Percentiles rank a stretch among this genome's conserved stretches.
Conservation (phyloP, 2,797 vertebrate genomes). For the Aphelocoma californica region DNA sequence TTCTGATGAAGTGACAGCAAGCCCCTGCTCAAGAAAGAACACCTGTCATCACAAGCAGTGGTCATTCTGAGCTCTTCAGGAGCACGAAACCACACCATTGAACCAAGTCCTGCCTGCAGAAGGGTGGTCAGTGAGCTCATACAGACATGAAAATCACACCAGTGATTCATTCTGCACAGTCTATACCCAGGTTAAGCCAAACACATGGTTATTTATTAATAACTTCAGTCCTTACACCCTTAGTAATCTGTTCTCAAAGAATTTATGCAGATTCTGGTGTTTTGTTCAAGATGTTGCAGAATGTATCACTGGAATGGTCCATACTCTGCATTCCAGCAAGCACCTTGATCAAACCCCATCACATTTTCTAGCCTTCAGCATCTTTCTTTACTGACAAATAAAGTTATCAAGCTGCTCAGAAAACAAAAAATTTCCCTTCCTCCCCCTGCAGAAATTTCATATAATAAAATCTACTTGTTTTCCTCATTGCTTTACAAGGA, state of each 20-base stretch:
- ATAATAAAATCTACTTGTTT: constrained; percentile 24
- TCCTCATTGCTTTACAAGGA: neutral
- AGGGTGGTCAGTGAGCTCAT: neutral
- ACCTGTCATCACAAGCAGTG: neutral
- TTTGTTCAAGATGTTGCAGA: neutral
- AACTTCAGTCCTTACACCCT: neutral
- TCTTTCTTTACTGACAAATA: constrained; percentile 5
- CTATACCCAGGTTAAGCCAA: neutral
- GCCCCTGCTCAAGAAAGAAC: neutral
- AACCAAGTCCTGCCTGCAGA: neutral
- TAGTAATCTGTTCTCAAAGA: neutral
- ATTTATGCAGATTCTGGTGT: neutral
- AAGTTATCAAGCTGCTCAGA: neutral
- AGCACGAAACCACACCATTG: neutral
- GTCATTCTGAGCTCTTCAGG: neutral
- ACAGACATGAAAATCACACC: neutral
- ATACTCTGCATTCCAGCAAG: neutral
- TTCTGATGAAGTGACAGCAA: neutral
- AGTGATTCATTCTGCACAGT: neutral
- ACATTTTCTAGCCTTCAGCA: neutral
- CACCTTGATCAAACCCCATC: neutral
- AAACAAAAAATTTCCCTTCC: neutral
- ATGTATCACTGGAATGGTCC: neutral
- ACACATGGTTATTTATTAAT: neutral
- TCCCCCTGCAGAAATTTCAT: neutral